Base-by-base conservation (phyloP, 2,888 invertebrate species). In the Dryadula phaetusa region DNA sequence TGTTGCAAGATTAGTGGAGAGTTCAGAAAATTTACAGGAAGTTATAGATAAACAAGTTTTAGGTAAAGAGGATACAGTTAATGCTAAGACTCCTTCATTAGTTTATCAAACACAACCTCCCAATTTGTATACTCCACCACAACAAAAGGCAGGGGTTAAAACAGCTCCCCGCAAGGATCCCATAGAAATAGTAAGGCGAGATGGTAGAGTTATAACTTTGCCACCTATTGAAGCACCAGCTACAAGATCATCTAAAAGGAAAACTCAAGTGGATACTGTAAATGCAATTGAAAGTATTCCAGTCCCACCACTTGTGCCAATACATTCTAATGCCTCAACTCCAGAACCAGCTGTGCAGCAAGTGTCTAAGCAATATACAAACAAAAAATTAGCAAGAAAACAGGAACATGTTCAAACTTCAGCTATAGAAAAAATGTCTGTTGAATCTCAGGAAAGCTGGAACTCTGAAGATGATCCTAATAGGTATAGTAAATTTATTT, bases 391-490 rank as follows among this genome's bases (percentile, higher is more conserved):
- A 28, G 60, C 77, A 14, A 76, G 86, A 67, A 91, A 86, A 75
- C 84, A 76, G 62, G 89, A 88, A 64, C 78, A 66, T 64, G 37
- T 75, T 60, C 79, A 76, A 70, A 60, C 77, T 40, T 76, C 82
- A 56, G 75, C 76, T 65, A 72, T 80, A 70, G 92, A 83, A 75
- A 92, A 85, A 85, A 76, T 78, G 85, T 92, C 93, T 67, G 91
- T 88, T 49, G 94, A 94, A 78, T 95, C 95, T 65, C 94, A 94
- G 79, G 95, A 94, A 73, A 94, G 94, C 82, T 94, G 94, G 82
- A 95, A 95, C 85, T 97, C 97, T n/a, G 98, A 98, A 87, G 98
- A 98, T 88, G 98, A 98, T 93, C 98, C 98, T 8, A 95, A 97
- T 79, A 96, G 94, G 94, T 94, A 86, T 12, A 32, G 25, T 7